Conservation (phyloP, 2,888 invertebrate genomes). For the Galerucella calmariensis region DNA sequence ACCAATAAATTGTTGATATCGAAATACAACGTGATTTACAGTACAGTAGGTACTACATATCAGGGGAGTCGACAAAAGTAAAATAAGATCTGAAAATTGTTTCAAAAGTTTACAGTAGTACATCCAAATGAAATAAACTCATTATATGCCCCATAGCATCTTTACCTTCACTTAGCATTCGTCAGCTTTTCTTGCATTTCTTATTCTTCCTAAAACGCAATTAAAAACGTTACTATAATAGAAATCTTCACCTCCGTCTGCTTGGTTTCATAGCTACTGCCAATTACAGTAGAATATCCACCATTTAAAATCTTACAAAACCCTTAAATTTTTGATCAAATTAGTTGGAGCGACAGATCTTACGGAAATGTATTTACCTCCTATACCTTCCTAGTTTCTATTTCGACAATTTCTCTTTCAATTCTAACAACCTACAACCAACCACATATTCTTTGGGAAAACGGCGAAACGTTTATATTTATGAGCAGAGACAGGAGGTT, state of each 20-base stretch:
- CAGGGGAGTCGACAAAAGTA: neutral
- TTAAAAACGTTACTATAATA: too few relatives aligned
- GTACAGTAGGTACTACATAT: conserved; percentile 4
- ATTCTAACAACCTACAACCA: neutral
- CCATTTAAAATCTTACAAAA: neutral
- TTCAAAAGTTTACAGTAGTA: too few relatives aligned
- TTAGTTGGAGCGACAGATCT: neutral
- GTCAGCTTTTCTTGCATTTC: too few relatives aligned
- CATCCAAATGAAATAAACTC: too few relatives aligned
- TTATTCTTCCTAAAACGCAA: too few relatives aligned
- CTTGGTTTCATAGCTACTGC: too few relatives aligned
- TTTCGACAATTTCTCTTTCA: too few relatives aligned
- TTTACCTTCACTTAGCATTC: too few relatives aligned
- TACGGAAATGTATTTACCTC: neutral
- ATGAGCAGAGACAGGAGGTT: neutral
- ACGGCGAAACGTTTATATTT: neutral
- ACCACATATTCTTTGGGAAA: neutral
- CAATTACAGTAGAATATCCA: too few relatives aligned
- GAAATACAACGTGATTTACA: neutral
- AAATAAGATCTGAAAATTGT: neutral
- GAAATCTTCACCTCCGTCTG: too few relatives aligned
- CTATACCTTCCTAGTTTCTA: neutral
- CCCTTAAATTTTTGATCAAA: neutral
- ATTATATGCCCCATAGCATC: too few relatives aligned
- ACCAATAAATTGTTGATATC: neutral